A percentile compares a stretch with the other conserved stretches of the same genome.
phyloP scores from a whole-genome alignment of 2,888 invertebrate genomes.

The Thera obeliscata region DNA sequence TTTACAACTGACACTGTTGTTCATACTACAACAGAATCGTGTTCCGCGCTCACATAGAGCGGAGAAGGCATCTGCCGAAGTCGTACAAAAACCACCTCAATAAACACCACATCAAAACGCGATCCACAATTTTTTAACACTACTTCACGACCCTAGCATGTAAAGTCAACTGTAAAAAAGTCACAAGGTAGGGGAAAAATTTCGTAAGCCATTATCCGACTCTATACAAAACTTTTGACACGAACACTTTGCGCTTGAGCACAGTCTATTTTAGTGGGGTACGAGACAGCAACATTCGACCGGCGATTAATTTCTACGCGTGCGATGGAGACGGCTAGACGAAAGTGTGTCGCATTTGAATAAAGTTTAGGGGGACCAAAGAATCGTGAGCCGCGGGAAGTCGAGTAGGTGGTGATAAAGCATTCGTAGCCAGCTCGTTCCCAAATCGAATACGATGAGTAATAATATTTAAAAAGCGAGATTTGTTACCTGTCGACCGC shows the following conservation, averaged over 20 bases:
- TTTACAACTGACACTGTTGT: constrained; percentile 84
- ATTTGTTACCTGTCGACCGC: constrained; percentile 83
- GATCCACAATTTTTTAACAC: constrained; percentile 76
- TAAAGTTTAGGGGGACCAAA: constrained; percentile 83
- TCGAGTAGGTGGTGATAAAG: constrained; percentile 85
- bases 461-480: constrained; percentile 84
- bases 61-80: constrained; percentile 73
- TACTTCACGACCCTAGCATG: constrained; percentile 78
- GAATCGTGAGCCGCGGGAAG: constrained; percentile 79
- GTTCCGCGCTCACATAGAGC: constrained; percentile 71
- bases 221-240: constrained; percentile 84
- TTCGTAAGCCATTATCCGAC: constrained; percentile 81
- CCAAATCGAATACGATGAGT: constrained; percentile 84
- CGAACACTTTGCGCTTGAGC: constrained; percentile 84
- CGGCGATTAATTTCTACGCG: constrained; percentile 61
- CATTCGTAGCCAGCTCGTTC: constrained; percentile 81
- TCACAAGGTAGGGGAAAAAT: constrained; percentile 82
- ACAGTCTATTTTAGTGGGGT: constrained; percentile 82
- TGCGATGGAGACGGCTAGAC: constrained; percentile 72
- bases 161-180: constrained; percentile 81
- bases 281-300: constrained; percentile 70
- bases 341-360: constrained; percentile 80
- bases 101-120: constrained; percentile 69
- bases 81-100: constrained; percentile 65
- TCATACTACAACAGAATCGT: constrained; percentile 76